Base-by-base conservation (phyloP, 1,140 invertebrate genomes). In the Phymastichus coffea region DNA sequence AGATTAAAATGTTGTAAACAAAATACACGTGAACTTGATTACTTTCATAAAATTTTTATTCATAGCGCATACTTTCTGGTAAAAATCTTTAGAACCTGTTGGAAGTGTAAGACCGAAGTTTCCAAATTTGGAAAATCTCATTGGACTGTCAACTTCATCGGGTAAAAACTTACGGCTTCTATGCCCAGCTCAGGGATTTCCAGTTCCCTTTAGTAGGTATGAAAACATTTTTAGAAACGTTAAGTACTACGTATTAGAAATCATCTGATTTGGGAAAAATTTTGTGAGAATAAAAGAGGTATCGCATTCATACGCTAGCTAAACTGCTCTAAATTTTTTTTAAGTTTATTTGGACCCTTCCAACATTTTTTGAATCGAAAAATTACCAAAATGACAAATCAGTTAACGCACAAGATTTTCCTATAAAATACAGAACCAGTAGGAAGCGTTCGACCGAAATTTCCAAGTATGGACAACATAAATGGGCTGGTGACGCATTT, bases 41-140 rank as follows among this genome's bases (percentile, higher is more conserved):
- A n/a, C n/a, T n/a, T n/a, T n/a, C n/a, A n/a, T n/a, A n/a, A n/a
- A n/a, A n/a, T n/a, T n/a, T n/a, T n/a, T n/a, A n/a, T n/a, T n/a
- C n/a, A n/a, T n/a, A n/a, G 28, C 28, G 28, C 6, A 7, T 7
- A 7, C 28, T 33, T 33, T 33, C 28, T 33, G 6, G 6, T 7
- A 33, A 33, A 33, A 33, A 33, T 33, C 6, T 70, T 70, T 81
- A 87, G 86, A 87, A 77, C 85, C 85, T 20, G 80, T 86, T 70
- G 85, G 85, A 64, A 85, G 84, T 70, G 82, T 85, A 61, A 82
- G 82, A 65, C 85, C 86, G 63, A 87, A 85, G 74, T 87, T 88
- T 74, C 82, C 86, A 67, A 86, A 82, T 63, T 78, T 84, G 72
- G 77, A 80, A 76, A 87, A 84, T 63, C 81, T 85, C 73, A 86